Base-by-base conservation (phyloP, 1,140 invertebrate genomes). In the Dendroctonus valens region DNA sequence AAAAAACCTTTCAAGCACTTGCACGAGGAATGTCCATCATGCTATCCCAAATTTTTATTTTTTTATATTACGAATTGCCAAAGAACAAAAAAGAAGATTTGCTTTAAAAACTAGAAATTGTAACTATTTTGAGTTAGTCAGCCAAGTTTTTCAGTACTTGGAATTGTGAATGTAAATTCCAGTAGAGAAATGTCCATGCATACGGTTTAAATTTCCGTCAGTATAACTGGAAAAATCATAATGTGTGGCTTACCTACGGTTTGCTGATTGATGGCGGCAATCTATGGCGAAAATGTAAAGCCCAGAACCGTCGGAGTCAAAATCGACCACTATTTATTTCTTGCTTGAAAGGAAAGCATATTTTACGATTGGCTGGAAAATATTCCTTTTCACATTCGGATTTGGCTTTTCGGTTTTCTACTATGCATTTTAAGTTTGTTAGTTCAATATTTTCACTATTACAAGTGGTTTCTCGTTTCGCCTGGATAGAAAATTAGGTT, bases 141-240 rank as follows among this genome's bases (percentile, higher is more conserved):
- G 26, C 26, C 26, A 26, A 26, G 26, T 26, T 2, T 2, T 2
- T 26, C 26, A 26, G 26, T 26, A 26, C 26, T 26, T 26, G 1
- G 26, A 26, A 26, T 26, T 26, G 26, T 26, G 26, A 26, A 26
- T 26, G 26, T 26, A 46, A 46, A 12, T 46, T 46, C 4, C 2
- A 46, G 2, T 11, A 11, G 42, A 12, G 42, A 46, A 46, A 46
- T 46, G 42, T 46, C 8, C 50, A 52, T 52, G 26, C 37, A 26
- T 5, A 26, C n/a, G 37, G 9, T 52, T 52, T 52, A 52, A 52
- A 52, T 12, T 26, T 9, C 50, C 26, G 37, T 52, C 50, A 14
- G 37, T 52, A 52, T 52, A 52, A 15, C 50, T 14, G 26, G 12
- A 52, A 52, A 52, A 52, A 52, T 52, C n/a, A 52, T 52, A 52